Conservation (phyloP, 92 coral and sea anemone genomes). For the Desmophyllum pertusum region DNA sequence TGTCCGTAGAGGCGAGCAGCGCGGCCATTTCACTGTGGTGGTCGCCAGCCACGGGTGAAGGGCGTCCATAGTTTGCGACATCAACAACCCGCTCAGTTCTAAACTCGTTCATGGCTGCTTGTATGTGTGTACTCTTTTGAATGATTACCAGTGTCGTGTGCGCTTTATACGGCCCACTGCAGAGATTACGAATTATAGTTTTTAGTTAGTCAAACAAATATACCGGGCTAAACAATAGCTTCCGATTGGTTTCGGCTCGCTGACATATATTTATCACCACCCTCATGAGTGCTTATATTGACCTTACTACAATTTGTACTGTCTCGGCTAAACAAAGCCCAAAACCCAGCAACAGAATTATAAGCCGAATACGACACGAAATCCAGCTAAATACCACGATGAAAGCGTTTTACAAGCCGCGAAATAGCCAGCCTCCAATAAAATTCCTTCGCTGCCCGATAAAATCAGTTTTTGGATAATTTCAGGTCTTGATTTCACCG, state of each 20-base stretch:
- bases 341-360: slow-evolving; percentile 22
- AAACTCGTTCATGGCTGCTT: slow-evolving; percentile 38
- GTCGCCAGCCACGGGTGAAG: slow-evolving; percentile 13
- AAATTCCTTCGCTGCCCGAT: slow-evolving; percentile 22
- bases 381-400: not conserved
- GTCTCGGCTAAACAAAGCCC: slow-evolving; percentile 53
- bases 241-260: slow-evolving; percentile 70
- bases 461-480: slow-evolving; percentile 30
- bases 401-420: slow-evolving; percentile 27
- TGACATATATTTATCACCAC: slow-evolving; percentile 76
- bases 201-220: slow-evolving; percentile 72
- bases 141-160: slow-evolving; percentile 34
- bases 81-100: slow-evolving; percentile 16
- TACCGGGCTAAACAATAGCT: slow-evolving; percentile 68
- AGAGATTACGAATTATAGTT: slow-evolving; percentile 64
- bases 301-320: slow-evolving; percentile 64
- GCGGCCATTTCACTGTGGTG: slow-evolving; percentile 4
- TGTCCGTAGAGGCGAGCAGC: not conserved
- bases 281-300: slow-evolving; percentile 65
- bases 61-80: not conserved
- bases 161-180: slow-evolving; percentile 37
- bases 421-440: slow-evolving; percentile 14
- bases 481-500: slow-evolving; percentile 42
- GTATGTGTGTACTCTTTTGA: slow-evolving; percentile 18
- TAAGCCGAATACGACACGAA: slow-evolving; percentile 27